These are phyloP conservation scores for Ptilodon capucinus DNA, from an alignment of 2,888 invertebrate species.

Conservation along the genomic window DNA sequence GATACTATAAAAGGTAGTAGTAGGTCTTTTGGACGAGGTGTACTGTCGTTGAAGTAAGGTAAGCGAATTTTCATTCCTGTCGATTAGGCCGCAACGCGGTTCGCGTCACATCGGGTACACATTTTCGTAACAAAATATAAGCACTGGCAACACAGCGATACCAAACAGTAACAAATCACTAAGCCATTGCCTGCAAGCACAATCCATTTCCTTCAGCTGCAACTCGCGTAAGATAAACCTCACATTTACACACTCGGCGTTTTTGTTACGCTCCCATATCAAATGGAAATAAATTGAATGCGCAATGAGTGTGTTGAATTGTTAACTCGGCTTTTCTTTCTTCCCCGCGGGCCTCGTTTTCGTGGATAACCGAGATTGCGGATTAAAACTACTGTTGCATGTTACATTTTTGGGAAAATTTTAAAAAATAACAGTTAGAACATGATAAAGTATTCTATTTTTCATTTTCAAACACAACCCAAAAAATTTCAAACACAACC, in stretches of 20 bases:
- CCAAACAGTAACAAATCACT: not conserved
- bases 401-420: too few species aligned
- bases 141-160: not conserved
- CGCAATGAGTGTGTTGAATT: not conserved
- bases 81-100: not conserved
- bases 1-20: too few species aligned
- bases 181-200: not conserved
- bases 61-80: not conserved
- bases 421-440: too few species aligned
- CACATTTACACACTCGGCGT: not conserved
- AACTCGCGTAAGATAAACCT: not conserved
- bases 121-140: not conserved
- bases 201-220: not conserved
- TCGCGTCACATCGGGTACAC: not conserved
- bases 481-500: too few species aligned
- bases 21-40: too few species aligned
- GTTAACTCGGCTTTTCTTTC: not conserved
- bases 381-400: not conserved
- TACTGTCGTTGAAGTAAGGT: not conserved
- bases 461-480: too few species aligned
- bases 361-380: not conserved
- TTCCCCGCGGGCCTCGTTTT: not conserved
- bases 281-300: slow-evolving; percentile 1
- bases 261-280: not conserved
- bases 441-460: too few species aligned